Conservation (phyloP, 35 echinoderm and acorn worm species). For the Ptychodera flava region DNA sequence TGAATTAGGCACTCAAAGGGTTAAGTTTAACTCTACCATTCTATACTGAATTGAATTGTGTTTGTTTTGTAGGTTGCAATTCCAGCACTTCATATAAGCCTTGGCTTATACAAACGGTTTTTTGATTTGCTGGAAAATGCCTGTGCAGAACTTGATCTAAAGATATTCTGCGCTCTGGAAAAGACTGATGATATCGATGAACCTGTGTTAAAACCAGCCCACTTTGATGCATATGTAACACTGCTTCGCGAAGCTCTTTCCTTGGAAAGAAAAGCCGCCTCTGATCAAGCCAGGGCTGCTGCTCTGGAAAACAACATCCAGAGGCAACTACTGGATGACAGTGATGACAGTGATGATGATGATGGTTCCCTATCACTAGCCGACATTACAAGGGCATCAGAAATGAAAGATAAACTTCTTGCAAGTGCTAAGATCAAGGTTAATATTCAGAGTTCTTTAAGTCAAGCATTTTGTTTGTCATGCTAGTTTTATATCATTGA, state of each 20-base stretch:
- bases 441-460: no score
- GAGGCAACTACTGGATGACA: neutral
- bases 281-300: neutral
- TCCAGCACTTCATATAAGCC: neutral
- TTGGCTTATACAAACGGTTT: neutral
- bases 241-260: neutral
- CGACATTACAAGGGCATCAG: neutral
- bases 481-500: neutral
- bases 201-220: neutral
- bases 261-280: neutral
- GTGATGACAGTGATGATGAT: neutral
- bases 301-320: neutral
- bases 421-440: neutral
- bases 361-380: neutral
- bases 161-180: neutral
- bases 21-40: no score
- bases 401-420: neutral
- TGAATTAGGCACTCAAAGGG: no score
- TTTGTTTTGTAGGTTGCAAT: neutral
- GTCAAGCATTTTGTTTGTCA: no score
- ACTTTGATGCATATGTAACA: neutral
- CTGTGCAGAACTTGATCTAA: neutral
- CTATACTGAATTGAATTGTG: no score
- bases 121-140: neutral
- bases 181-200: neutral